Evolutionary conservation across 2,113 vertebrate genomes (phyloP).

Genomic region (Crotalus tigris): DNA sequence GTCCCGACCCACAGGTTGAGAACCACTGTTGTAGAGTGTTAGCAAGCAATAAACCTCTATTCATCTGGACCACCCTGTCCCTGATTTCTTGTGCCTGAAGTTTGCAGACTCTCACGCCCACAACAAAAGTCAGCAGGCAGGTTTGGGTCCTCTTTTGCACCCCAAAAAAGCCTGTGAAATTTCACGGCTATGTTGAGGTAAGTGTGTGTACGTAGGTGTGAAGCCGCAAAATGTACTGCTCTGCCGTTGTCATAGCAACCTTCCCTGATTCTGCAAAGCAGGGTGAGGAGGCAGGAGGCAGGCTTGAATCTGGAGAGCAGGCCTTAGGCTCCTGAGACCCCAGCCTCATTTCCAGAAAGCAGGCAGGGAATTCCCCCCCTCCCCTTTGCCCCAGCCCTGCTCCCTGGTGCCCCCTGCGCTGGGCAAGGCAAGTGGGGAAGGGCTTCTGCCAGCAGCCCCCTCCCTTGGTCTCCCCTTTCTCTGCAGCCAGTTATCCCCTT

Average conservation of each 20-base stretch:
- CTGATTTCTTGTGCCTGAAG: background rate
- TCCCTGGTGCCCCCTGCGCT: background rate
- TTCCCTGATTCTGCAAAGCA: background rate
- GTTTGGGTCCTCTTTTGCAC: background rate
- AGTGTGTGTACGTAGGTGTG: background rate
- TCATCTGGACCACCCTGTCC: background rate
- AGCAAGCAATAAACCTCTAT: background rate
- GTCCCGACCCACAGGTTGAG: no score
- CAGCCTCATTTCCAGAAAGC: background rate
- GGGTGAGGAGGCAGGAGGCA: background rate
- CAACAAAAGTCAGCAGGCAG: background rate
- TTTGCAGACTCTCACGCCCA: background rate
- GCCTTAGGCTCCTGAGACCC: background rate
- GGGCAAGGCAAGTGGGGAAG: background rate
- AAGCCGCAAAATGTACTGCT: background rate
- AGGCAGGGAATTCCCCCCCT: background rate
- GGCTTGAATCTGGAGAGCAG: background rate
- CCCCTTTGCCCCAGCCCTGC: background rate
- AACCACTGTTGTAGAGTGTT: background rate
- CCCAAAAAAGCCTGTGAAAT: background rate
- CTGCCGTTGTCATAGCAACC: background rate
- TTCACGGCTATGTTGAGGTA: background rate
- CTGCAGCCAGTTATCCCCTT: background rate
- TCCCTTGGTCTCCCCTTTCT: background rate
- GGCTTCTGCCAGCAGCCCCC: background rate